Conservation (phyloP, 2,797 vertebrate genomes). For the Silurus aristotelis region DNA sequence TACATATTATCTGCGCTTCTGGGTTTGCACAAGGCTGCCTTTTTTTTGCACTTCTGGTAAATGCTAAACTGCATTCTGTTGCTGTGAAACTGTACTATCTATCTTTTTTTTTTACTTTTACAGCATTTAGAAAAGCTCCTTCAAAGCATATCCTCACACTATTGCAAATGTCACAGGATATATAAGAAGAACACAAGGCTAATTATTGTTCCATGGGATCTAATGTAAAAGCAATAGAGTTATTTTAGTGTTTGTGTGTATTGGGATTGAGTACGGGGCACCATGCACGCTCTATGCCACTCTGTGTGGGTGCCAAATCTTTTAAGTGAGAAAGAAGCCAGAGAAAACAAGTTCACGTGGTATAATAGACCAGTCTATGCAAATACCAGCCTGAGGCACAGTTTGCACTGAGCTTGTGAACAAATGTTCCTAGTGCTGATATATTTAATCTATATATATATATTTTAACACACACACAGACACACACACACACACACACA, state of each 20-base stretch:
- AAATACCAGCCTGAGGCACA: constrained; percentile 19
- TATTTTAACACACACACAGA: background rate
- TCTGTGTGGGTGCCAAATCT: background rate
- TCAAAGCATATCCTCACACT: background rate
- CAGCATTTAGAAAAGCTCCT: background rate
- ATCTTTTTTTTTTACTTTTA: background rate
- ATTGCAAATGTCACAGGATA: background rate
- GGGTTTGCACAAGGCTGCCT: too few species aligned
- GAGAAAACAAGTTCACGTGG: background rate
- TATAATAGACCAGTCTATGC: constrained; percentile 8
- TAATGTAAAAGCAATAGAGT: background rate
- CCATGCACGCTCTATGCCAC: background rate
- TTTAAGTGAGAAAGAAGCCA: background rate
- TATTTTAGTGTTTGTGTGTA: background rate
- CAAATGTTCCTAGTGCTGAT: background rate
- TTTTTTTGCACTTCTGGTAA: too few species aligned
- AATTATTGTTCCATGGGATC: background rate
- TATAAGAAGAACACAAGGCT: background rate
- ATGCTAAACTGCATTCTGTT: too few species aligned
- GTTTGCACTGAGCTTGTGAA: constrained; percentile 12
- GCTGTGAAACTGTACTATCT: too few species aligned
- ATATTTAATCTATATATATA: background rate
- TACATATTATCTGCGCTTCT: too few species aligned
- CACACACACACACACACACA: too few species aligned
- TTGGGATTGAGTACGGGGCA: background rate